Evolutionary conservation across 2,113 vertebrate species (phyloP), one percentile per base, ranked within the genome.

Genomic region (Halichoerus grypus): DNA sequence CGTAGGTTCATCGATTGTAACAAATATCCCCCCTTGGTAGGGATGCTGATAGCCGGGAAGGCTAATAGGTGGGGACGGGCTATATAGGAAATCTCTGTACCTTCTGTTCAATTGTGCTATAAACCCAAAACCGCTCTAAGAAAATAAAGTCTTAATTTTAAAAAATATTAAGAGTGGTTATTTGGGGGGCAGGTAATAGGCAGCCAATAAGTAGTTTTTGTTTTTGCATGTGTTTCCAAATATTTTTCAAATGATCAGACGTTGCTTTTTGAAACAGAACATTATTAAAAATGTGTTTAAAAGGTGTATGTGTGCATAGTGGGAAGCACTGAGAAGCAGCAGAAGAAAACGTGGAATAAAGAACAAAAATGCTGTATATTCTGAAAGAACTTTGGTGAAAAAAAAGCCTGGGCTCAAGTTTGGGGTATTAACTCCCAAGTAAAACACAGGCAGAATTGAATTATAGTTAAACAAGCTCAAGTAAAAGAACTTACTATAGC

Each of bases 21-120:
- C 33, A 28, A 71, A n/a, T 14, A 7, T 11, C 24, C 10, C 10
- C 21, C 13, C 21, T 19, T 51, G 33, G 10, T 5, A n/a, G 39
- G n/a, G 74, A 9, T 24, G 16, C 21, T 36, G 69, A 28, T 14
- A 65, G 39, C 16, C 15, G 16, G 16, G 36, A 14, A 31, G 10
- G 10, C 49, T 6, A 7, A 28, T 6, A 5, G 2, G 15, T 0
- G 1, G 31, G 8, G 67, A 46, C 10, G 10, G n/a, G 39, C 2
- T 31, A 24, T 18, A 24, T 31, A 18, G 6, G 28, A 55, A 49
- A 76, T 36, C 22, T 49, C 46, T 57, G 21, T 13, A 51, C n/a
- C 10, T 67, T 83, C 21, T 33, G 3, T 24, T 57, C 53, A 31
- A 39, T 57, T 83, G 76, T 10, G 14, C 49, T 77, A 26, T 77